These are phyloP conservation scores for Cyclopterus lumpus DNA, from an alignment of 2,797 vertebrate genomes.

Conservation along the genomic window DNA sequence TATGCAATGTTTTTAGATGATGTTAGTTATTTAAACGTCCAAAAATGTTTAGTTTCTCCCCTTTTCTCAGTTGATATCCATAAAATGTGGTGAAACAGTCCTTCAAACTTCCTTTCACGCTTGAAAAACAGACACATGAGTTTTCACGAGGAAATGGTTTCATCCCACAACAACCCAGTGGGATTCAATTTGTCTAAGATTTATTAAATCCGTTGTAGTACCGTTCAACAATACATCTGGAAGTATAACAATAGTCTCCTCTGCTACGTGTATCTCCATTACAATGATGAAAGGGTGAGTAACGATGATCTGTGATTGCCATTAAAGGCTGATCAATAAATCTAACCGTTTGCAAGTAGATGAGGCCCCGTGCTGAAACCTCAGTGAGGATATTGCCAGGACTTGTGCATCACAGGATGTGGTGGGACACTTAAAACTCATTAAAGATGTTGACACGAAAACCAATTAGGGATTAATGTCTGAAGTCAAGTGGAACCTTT, in stretches of 20 bases:
- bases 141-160: constrained; percentile 5
- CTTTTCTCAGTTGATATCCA: background rate
- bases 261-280: background rate
- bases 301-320: constrained; percentile 3
- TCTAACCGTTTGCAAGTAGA: background rate
- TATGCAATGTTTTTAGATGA: background rate
- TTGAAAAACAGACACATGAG: background rate
- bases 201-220: constrained; percentile 10
- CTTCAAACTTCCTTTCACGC: background rate
- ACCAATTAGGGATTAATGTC: constrained; percentile 2
- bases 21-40: background rate
- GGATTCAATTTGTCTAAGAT: background rate
- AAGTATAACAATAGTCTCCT: constrained; percentile 14
- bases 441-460: constrained; percentile 2
- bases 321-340: constrained; percentile 12
- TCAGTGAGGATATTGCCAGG: background rate
- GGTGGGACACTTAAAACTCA: background rate
- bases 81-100: background rate
- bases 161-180: background rate
- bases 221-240: constrained; percentile 24
- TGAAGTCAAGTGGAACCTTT: background rate
- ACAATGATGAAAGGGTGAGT: constrained; percentile 10
- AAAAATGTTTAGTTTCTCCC: background rate
- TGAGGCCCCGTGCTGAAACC: background rate
- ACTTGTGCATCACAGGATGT: background rate